phyloP scores from a whole-genome alignment of 2,888 invertebrate genomes.

The Noctuana brunneofusca region DNA sequence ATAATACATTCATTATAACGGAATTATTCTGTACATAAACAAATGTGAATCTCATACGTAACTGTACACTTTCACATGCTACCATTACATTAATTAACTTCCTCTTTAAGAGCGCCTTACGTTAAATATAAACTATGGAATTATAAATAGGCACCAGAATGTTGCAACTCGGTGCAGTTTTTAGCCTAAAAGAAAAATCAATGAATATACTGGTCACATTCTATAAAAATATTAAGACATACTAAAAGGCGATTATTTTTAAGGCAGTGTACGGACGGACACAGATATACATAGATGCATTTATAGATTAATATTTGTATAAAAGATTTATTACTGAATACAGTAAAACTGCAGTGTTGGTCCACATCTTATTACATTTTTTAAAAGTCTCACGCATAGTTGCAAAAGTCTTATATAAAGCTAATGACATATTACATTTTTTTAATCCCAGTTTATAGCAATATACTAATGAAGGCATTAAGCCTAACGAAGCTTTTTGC shows the following conservation, averaged over 20 bases:
- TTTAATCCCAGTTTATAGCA: too few relatives aligned
- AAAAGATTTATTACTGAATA: neutral
- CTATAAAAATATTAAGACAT: conserved; percentile 1
- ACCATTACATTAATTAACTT: conserved; percentile 32
- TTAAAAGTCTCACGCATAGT: too few relatives aligned
- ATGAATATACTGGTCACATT: neutral
- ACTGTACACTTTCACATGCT: conserved; percentile 72
- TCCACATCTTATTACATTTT: neutral
- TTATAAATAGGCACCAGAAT: conserved; percentile 36
- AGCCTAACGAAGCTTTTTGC: too few relatives aligned
- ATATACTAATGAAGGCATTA: too few relatives aligned
- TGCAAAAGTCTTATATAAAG: too few relatives aligned
- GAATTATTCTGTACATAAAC: conserved; percentile 62
- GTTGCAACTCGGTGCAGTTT: conserved; percentile 16
- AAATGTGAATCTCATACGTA: conserved; percentile 78
- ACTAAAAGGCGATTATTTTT: conserved; percentile 1
- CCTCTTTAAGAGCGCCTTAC: conserved; percentile 31
- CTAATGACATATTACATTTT: too few relatives aligned
- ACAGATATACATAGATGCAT: conserved; percentile 12
- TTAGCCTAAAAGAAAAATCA: neutral
- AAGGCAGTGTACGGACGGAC: conserved; percentile 54
- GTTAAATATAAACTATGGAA: conserved; percentile 29
- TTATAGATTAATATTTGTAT: neutral
- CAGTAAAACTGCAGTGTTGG: neutral
- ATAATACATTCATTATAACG: conserved; percentile 40